Base-by-base conservation (phyloP, 2,113 vertebrate species). In the Nannospalax galili region DNA sequence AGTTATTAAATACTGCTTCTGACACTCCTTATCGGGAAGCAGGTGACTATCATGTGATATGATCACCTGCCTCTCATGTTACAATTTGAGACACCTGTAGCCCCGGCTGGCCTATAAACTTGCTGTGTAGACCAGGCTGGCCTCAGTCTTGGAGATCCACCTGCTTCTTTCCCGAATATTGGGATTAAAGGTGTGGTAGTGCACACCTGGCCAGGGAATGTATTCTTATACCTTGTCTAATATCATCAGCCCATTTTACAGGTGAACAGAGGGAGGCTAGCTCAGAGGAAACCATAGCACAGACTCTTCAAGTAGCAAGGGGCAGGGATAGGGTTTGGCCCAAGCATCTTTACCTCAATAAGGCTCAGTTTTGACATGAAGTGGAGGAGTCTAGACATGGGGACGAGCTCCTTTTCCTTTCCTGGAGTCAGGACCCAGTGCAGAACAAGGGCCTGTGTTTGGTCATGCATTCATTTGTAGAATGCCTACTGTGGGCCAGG, bases 261-360 rank as follows among this genome's bases (percentile, higher is more conserved):
- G 87, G 67, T 84, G 32, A 92, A 40, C 32, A 85, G 73, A 92
- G 42, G 74, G 86, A 96, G 92, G 56, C 48, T 7, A 52, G 48
- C 67, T 52, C 28, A 52, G 65, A 45, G 62, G 70, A 15, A 89
- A 58, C 48, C 26, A 30, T 19, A 62, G 40, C 17, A 42, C 67
- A 22, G 60, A 62, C 8, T 60, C 35, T 40, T 40, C 6, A 64
- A 40, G 20, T 69, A 52, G 91, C 64, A 84, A 84, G 30, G 35
- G 48, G 7, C 40, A 48, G 77, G 40, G 60, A 17, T 60, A 67
- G 62, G n/a, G 19, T 84, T 92, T 56, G 65, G 60, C 52, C 48
- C n/a, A 20, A 5, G 58, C 11, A 28, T 42, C 17, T 64, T 48
- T 60, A 65, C 19, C 64, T 32, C 73, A 28, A n/a, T 52, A 60